Conservation (phyloP, 2,113 vertebrate genomes). For the Malaclemys terrapin region DNA sequence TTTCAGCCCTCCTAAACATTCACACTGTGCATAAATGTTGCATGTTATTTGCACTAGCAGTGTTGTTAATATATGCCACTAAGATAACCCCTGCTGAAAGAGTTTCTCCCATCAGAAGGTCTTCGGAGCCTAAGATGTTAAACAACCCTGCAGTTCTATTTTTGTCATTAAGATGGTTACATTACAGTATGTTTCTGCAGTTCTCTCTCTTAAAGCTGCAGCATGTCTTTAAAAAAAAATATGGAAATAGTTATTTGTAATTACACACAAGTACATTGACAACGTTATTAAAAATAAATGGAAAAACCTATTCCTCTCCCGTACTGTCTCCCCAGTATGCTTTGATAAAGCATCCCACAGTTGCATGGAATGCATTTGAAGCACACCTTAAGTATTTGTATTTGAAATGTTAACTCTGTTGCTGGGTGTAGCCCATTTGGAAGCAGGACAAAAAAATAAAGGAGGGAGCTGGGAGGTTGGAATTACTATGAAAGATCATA, state of each 20-base stretch:
- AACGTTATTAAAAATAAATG: background rate
- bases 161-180: background rate
- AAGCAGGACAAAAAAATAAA: slow-evolving; percentile 4
- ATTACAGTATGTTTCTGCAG: background rate
- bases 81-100: background rate
- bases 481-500: slow-evolving; percentile 35
- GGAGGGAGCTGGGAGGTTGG: background rate
- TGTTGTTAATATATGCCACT: background rate
- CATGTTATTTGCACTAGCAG: background rate
- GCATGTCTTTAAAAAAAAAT: background rate
- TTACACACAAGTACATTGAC: background rate
- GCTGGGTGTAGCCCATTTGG: background rate
- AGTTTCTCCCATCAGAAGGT: background rate
- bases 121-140: background rate
- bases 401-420: background rate
- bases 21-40: background rate
- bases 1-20: background rate
- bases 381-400: background rate
- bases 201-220: slow-evolving; percentile 10
- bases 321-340: background rate
- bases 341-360: background rate
- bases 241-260: background rate
- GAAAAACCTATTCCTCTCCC: background rate
- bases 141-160: background rate
- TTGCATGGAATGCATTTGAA: background rate